Evolutionary conservation across 2,113 vertebrate species (phyloP).

Genomic region (Microtus montanus): DNA sequence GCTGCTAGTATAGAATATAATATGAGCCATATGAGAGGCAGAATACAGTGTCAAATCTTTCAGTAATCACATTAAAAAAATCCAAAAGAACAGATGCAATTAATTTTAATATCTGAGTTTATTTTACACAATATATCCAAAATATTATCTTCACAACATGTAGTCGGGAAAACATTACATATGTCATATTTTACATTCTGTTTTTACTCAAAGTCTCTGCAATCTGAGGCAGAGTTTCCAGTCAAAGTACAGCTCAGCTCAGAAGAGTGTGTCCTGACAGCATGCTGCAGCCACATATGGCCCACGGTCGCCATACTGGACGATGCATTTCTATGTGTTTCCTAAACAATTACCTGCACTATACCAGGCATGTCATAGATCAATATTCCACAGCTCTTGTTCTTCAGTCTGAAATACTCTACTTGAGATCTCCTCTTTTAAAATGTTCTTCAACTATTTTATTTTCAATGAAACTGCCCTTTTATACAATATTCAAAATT

Average conservation of each 20-base stretch:
- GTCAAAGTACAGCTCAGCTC: background rate
- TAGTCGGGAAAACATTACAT: background rate
- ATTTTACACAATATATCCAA: background rate
- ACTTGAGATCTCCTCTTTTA: background rate
- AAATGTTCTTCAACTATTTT: background rate
- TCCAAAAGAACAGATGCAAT: conserved; percentile 7
- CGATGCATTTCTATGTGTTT: background rate
- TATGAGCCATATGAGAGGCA: background rate
- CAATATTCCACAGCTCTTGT: background rate
- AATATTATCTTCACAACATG: conserved; percentile 14
- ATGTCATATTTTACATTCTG: conserved; percentile 22
- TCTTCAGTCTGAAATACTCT: background rate
- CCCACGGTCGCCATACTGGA: background rate
- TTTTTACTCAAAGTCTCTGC: background rate
- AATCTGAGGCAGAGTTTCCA: background rate
- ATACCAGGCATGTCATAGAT: background rate
- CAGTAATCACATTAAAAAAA: background rate
- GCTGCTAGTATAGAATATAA: background rate
- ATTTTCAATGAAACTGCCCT: background rate
- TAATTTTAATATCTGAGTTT: conserved; percentile 42
- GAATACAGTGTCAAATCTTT: background rate
- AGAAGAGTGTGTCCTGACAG: background rate
- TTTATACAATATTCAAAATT: background rate
- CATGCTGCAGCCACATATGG: accelerated
- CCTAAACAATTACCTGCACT: background rate